phyloP scores from a whole-genome alignment of 2,797 vertebrate species.

The Gadopsis bispinosus region DNA sequence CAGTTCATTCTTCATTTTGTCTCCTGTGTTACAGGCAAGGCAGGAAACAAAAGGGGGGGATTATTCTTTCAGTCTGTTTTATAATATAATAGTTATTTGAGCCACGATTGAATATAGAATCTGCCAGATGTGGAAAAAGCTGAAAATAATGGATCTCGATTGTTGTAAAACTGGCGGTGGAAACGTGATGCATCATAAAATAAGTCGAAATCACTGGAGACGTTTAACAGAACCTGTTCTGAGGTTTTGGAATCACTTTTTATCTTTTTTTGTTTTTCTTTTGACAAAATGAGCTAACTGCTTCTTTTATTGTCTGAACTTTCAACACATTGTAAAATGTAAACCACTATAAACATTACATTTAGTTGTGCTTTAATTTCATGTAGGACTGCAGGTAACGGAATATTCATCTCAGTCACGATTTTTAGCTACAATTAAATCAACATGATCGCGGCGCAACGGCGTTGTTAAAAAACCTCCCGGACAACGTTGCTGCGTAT shows the following conservation, averaged over 20 bases:
- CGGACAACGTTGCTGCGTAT: too few species aligned
- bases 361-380: too few species aligned
- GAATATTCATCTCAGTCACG: too few species aligned
- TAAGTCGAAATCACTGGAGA: conserved; percentile 76
- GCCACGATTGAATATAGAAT: background rate
- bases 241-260: background rate
- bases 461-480: too few species aligned
- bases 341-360: too few species aligned
- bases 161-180: conserved; percentile 5
- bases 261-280: background rate
- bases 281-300: background rate
- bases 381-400: too few species aligned
- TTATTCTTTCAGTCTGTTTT: conserved; percentile 10
- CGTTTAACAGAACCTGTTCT: conserved; percentile 3
- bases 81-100: background rate
- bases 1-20: conserved; percentile 16
- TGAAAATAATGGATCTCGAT: conserved; percentile 5
- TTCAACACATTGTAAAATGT: background rate
- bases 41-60: conserved; percentile 9
- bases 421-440: too few species aligned
- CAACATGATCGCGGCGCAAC: too few species aligned
- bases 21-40: conserved; percentile 37
- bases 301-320: background rate
- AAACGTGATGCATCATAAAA: background rate
- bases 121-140: background rate